phyloP scores from a whole-genome alignment of 2,888 invertebrate genomes.

The Folsomia candida region DNA sequence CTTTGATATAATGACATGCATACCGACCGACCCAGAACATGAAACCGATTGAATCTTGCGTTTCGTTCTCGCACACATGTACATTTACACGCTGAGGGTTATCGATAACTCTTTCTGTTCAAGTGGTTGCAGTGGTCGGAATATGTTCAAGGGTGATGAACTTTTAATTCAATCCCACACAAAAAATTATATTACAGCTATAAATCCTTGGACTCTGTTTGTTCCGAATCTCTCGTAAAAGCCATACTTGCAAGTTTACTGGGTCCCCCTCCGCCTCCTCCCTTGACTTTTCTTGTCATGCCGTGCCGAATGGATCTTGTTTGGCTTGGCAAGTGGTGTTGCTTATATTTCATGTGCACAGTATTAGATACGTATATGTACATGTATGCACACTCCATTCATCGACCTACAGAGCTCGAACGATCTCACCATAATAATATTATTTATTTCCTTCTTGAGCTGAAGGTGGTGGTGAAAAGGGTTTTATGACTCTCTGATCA shows the following conservation, averaged over 20 bases:
- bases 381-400: too few species aligned
- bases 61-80: not conserved
- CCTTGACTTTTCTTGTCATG: not conserved
- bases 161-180: conserved; percentile 24
- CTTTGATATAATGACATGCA: not conserved
- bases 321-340: not conserved
- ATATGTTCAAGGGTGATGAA: conserved; percentile 22
- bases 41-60: not conserved
- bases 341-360: too few species aligned
- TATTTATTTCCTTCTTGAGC: not conserved
- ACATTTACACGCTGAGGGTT: not conserved
- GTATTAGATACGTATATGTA: too few species aligned
- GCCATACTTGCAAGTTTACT: not conserved
- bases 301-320: not conserved
- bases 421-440: too few species aligned
- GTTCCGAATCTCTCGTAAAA: not conserved
- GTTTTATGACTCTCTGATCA: not conserved
- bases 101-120: not conserved
- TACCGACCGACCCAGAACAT: too few species aligned
- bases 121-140: not conserved
- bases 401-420: too few species aligned
- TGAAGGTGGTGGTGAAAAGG: not conserved
- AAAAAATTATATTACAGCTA: not conserved
- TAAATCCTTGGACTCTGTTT: not conserved
- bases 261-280: not conserved